phyloP scores from a whole-genome alignment of 2,888 invertebrate species.

The Brachyptera putata region DNA sequence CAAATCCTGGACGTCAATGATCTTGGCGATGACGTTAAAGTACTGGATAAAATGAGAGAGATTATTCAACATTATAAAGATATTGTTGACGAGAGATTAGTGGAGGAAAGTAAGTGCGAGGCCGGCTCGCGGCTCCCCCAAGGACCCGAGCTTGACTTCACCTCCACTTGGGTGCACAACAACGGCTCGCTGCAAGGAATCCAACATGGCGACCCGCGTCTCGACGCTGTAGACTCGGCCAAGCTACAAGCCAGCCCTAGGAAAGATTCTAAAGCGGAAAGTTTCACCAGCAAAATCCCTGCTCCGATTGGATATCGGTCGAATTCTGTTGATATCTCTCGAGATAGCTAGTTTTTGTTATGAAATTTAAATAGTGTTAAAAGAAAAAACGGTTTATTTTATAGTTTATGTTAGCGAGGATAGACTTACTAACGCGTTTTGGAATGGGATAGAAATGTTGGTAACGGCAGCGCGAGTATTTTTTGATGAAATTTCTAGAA shows the following conservation, averaged over 20 bases:
- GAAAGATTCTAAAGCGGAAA: conserved; percentile 51
- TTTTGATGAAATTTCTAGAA: too few relatives aligned
- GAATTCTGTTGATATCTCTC: conserved; percentile 35
- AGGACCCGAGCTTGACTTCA: conserved; percentile 51
- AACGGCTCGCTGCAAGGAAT: conserved; percentile 57
- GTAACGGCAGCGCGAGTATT: too few relatives aligned
- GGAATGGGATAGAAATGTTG: too few relatives aligned
- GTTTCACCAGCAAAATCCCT: conserved; percentile 49
- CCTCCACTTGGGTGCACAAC: conserved; percentile 68
- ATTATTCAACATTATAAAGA: conserved; percentile 56
- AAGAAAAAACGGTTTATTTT: conserved; percentile 1
- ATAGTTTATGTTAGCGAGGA: conserved; percentile 35
- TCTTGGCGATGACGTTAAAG: conserved; percentile 67
- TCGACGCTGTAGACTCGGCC: conserved; percentile 27
- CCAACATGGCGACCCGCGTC: conserved; percentile 39
- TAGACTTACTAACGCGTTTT: too few relatives aligned
- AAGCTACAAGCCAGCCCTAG: conserved; percentile 45
- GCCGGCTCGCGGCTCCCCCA: conserved; percentile 29
- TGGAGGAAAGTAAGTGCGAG: conserved; percentile 32
- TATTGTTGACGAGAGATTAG: conserved; percentile 35
- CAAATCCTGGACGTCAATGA: conserved; percentile 63
- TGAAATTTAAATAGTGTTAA: too few relatives aligned
- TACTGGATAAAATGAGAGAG: conserved; percentile 71
- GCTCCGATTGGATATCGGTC: conserved; percentile 45
- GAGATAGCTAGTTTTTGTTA: conserved; percentile 37